Percentiles rank a stretch among this genome's conserved stretches.
These are phyloP conservation scores for Acipenser oxyrinchus DNA, from an alignment of 2,797 vertebrate genomes.

Conservation along the genomic window DNA sequence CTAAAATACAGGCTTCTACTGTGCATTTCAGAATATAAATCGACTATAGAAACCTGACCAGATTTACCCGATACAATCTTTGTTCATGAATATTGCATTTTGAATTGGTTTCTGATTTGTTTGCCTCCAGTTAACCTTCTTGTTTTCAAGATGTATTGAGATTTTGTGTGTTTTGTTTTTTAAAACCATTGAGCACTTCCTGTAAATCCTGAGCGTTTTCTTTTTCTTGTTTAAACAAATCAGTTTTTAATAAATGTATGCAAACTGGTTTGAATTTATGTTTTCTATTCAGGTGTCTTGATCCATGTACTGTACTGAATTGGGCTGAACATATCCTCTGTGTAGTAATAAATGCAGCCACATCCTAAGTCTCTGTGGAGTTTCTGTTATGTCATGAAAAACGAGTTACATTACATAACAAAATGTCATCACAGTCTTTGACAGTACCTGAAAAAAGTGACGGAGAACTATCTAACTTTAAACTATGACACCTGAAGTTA, in stretches of 20 bases:
- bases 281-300: too few relatives aligned
- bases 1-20: not conserved
- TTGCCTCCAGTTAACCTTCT: not conserved
- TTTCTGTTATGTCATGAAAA: too few relatives aligned
- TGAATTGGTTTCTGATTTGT: conserved; percentile 1
- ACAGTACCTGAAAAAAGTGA: too few relatives aligned
- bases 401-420: too few relatives aligned
- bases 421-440: too few relatives aligned
- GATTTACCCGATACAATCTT: not conserved
- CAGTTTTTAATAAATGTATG: too few relatives aligned
- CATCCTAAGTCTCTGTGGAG: not conserved
- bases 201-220: too few relatives aligned
- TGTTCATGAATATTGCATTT: not conserved
- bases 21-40: not conserved
- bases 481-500: too few relatives aligned
- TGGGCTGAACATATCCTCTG: not conserved
- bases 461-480: too few relatives aligned
- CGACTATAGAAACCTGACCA: not conserved
- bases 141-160: not conserved
- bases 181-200: not conserved
- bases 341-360: not conserved
- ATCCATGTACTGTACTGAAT: too few relatives aligned
- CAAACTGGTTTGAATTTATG: too few relatives aligned
- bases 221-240: too few relatives aligned
- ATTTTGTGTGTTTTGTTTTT: not conserved